Conservation (phyloP, 1,140 invertebrate species). For the Platorchestia sp. region DNA sequence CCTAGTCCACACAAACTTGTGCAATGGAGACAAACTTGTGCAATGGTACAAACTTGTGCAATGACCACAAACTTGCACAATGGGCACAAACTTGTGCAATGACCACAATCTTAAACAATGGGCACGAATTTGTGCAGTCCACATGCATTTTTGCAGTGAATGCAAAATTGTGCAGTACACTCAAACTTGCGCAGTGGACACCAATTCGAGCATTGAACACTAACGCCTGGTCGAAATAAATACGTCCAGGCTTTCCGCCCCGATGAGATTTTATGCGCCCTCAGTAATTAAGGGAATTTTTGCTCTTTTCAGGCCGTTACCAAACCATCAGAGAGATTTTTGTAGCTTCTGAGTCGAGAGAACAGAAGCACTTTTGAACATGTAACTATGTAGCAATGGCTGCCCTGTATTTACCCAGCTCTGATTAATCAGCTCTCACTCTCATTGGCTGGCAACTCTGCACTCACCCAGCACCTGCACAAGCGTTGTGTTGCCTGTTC, state of each 20-base stretch:
- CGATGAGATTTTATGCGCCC: background rate
- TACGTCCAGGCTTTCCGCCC: background rate
- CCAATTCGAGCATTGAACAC: background rate
- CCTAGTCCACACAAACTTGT: background rate
- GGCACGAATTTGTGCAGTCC: background rate
- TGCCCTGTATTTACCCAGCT: background rate
- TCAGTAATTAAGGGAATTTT: background rate
- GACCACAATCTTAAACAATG: background rate
- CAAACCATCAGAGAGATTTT: background rate
- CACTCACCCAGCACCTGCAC: constrained; percentile 3
- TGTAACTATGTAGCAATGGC: background rate
- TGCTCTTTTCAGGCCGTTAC: background rate
- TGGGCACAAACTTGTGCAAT: background rate
- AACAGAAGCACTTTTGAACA: background rate
- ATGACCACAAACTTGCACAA: too few species aligned
- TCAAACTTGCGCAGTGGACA: background rate
- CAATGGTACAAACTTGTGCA: too few species aligned
- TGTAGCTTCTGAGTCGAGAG: background rate
- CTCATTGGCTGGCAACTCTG: background rate
- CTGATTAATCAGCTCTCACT: background rate
- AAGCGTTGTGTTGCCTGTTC: too few species aligned
- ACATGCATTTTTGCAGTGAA: background rate
- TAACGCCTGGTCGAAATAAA: background rate
- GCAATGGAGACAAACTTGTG: background rate
- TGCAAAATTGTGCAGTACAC: background rate